Conservation (phyloP, 2,888 invertebrate species). For the Nemotelus nigrinus region DNA sequence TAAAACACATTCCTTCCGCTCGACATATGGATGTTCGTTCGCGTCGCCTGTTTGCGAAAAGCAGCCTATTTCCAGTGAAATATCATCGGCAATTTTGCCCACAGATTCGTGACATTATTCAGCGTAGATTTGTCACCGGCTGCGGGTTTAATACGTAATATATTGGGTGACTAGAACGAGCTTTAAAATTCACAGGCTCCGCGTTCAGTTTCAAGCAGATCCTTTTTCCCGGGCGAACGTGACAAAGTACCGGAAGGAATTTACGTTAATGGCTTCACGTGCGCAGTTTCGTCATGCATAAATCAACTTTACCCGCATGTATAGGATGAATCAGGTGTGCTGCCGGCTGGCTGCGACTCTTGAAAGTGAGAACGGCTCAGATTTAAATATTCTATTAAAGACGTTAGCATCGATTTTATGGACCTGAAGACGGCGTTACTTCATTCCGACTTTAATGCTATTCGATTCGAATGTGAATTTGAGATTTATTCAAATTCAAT, state of each 20-base stretch:
- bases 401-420: too few species aligned
- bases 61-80: constrained; percentile 26
- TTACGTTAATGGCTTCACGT: constrained; percentile 6
- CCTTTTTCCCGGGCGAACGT: not conserved
- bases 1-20: constrained; percentile 21
- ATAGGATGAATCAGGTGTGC: not conserved
- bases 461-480: too few species aligned
- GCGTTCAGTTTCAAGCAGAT: not conserved
- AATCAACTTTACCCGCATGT: constrained; percentile 26
- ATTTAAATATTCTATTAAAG: too few species aligned
- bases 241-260: constrained; percentile 34
- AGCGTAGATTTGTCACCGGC: constrained; percentile 17
- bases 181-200: not conserved
- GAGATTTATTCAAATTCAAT: too few species aligned
- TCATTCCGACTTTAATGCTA: too few species aligned
- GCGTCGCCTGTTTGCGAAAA: not conserved
- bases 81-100: constrained; percentile 27
- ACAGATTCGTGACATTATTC: constrained; percentile 26
- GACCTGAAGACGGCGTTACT: too few species aligned
- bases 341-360: too few species aligned
- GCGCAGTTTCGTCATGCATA: constrained; percentile 1
- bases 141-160: constrained; percentile 16
- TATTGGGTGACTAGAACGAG: constrained; percentile 9
- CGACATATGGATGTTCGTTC: not conserved
- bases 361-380: too few species aligned